Base-by-base conservation (phyloP, 2,797 vertebrate genomes). In the Emydoidea blandingii region DNA sequence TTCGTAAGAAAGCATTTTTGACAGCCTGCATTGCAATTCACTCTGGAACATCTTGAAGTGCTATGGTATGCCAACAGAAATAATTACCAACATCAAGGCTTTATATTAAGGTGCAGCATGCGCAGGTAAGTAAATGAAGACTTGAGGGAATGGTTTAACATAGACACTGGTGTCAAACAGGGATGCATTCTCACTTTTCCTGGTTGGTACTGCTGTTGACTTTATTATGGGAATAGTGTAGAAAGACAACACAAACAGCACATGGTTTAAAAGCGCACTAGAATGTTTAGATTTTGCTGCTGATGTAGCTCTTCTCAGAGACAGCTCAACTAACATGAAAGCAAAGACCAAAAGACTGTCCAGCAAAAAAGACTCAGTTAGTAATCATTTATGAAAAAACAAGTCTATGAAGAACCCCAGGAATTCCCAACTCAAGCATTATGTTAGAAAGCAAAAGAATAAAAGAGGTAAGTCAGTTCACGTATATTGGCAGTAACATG, bases 51-150 rank as follows among this genome's bases (percentile, higher is more conserved):
- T 83, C 81, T 88, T 86, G n/a, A 89, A 91, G 54, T 88, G 78
- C 80, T 12, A 80, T 37, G 3, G 1, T 80, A 21, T 14, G 31
- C 91, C 81, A 90, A 52, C 57, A 86, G 54, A 84, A 91, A 52
- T 87, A 87, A 91, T 92, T 91, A 83, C 50, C 72, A 23, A 93
- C 76, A 50, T 83, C 54, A 57, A 37, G 50, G 31, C 44, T 88
- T 92, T 74, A 82, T 81, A 34, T 91, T n/a, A 88, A 90, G 87
- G 41, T 93, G 56, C 53, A 91, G 62, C 76, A 92, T 93, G 47
- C 37, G 79, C 87, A 85, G 14, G 21, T 87, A 89, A 83, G 44
- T 74, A n/a, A 12, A 29, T 9, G 6, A 37, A 87, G 80, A 87
- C 62, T 59, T 81, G 78, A 34, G 85, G 57, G 87, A 41, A 19